Conservation (phyloP, 2,797 vertebrate species). For the Malacoraja senta region DNA sequence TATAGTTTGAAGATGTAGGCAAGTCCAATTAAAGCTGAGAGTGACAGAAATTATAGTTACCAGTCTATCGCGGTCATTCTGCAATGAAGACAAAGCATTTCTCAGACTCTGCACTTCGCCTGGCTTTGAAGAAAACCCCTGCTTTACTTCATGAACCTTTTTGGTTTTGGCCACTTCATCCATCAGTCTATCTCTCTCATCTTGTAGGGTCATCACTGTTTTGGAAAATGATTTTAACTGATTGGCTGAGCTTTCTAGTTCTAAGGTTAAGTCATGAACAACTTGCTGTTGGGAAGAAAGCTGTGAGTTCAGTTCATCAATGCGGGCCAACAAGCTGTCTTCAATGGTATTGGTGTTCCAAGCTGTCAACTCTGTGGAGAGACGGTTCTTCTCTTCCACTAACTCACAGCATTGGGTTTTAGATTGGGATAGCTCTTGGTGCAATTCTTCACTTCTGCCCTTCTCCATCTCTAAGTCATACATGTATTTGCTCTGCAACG, state of each 20-base stretch:
- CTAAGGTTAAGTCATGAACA: slow-evolving; percentile 50
- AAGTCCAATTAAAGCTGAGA: background rate
- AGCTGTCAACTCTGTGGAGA: slow-evolving; percentile 46
- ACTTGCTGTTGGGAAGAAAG: slow-evolving; percentile 55
- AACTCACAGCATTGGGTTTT: slow-evolving; percentile 26
- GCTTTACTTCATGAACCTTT: slow-evolving; percentile 50
- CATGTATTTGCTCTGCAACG: slow-evolving; percentile 50
- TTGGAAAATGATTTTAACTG: slow-evolving; percentile 61
- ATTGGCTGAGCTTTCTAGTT: slow-evolving; percentile 56
- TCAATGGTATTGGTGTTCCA: slow-evolving; percentile 45
- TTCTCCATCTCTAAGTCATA: slow-evolving; percentile 48
- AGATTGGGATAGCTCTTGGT: slow-evolving; percentile 46
- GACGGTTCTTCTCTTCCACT: slow-evolving; percentile 46
- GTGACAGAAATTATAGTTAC: slow-evolving; percentile 49
- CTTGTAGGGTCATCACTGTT: slow-evolving; percentile 63
- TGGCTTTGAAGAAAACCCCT: slow-evolving; percentile 41
- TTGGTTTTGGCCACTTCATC: slow-evolving; percentile 46
- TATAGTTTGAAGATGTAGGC: no score
- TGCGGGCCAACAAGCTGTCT: slow-evolving; percentile 42
- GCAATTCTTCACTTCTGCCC: slow-evolving; percentile 44
- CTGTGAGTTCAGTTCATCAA: slow-evolving; percentile 52
- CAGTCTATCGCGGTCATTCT: slow-evolving; percentile 83
- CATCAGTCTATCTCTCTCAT: slow-evolving; percentile 60
- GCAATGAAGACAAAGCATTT: slow-evolving; percentile 82
- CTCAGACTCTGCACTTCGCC: slow-evolving; percentile 78